Conservation (phyloP, 2,888 invertebrate genomes). For the Creontiades dilutus region DNA sequence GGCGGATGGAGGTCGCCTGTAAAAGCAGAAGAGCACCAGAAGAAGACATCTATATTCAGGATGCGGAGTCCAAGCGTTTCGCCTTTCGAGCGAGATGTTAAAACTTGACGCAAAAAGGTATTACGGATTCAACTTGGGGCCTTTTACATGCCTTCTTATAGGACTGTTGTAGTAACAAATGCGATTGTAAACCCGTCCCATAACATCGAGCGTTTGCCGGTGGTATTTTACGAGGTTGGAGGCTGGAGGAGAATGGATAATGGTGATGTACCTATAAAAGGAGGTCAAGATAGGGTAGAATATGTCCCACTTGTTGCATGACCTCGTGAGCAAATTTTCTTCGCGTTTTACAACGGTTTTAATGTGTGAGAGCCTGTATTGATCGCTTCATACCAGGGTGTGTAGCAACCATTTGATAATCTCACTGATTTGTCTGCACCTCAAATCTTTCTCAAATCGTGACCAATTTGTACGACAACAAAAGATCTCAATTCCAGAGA, state of each 20-base stretch:
- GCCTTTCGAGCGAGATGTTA: conserved; percentile 18
- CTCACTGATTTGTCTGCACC: too few relatives aligned
- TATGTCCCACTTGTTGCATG: not conserved
- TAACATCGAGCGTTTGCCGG: conserved; percentile 20
- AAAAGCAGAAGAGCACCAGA: not conserved
- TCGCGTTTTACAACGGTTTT: too few relatives aligned
- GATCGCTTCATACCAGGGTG: too few relatives aligned
- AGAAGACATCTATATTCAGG: conserved; percentile 42
- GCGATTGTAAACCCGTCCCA: conserved; percentile 53
- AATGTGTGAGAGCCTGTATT: too few relatives aligned
- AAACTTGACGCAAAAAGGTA: conserved; percentile 29
- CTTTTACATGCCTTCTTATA: not conserved
- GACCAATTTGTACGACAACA: too few relatives aligned
- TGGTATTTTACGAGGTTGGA: conserved; percentile 18
- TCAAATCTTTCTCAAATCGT: too few relatives aligned
- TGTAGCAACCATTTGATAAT: too few relatives aligned
- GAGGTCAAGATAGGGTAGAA: conserved; percentile 3
- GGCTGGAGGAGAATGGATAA: conserved; percentile 29
- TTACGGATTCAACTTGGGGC: not conserved
- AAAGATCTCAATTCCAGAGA: too few relatives aligned
- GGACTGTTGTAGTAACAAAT: conserved; percentile 45
- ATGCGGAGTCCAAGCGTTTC: conserved; percentile 9
- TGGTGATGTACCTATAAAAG: not conserved
- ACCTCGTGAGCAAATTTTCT: too few relatives aligned
- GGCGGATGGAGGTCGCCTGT: not conserved